Evolutionary conservation across 2,797 vertebrate genomes (phyloP).

Genomic region (Aviceda leuphotes): DNA sequence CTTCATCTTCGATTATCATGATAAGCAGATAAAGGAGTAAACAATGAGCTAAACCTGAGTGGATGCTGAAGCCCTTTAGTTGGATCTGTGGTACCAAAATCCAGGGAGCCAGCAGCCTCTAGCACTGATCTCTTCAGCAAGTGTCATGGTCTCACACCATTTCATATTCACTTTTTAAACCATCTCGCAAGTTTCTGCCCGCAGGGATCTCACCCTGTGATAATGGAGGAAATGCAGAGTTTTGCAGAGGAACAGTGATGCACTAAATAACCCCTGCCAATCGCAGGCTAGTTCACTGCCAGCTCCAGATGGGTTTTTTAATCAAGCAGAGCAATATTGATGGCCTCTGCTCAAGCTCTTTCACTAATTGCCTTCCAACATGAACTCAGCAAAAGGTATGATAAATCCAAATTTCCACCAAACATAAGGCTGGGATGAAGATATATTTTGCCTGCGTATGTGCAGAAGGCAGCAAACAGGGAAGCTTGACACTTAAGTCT

Average conservation of each 20-base stretch:
- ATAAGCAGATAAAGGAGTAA: not conserved
- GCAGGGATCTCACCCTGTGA: constrained; percentile 5
- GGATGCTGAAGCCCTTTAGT: not conserved
- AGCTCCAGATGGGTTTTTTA: constrained; percentile 65
- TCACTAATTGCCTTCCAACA: constrained; percentile 67
- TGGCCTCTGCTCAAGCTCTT: constrained; percentile 55
- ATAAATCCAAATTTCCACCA: constrained; percentile 38
- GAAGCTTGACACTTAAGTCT: not conserved
- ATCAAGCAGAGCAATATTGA: constrained; percentile 70
- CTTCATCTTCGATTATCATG: not conserved
- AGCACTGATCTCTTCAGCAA: not conserved
- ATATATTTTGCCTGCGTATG: not conserved
- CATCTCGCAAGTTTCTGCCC: not conserved
- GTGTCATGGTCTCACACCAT: not conserved
- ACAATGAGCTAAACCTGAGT: not conserved
- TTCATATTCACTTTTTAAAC: not conserved
- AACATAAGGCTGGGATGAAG: constrained; percentile 10
- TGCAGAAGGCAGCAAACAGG: not conserved
- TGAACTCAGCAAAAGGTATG: constrained; percentile 56
- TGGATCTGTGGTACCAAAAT: not conserved
- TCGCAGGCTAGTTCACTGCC: constrained; percentile 14
- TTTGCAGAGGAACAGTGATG: not conserved
- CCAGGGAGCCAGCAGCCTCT: not conserved
- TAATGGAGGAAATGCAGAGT: not conserved
- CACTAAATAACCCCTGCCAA: constrained; percentile 64